phyloP scores from a whole-genome alignment of 23 tunicate species.

The Styela plicata region DNA sequence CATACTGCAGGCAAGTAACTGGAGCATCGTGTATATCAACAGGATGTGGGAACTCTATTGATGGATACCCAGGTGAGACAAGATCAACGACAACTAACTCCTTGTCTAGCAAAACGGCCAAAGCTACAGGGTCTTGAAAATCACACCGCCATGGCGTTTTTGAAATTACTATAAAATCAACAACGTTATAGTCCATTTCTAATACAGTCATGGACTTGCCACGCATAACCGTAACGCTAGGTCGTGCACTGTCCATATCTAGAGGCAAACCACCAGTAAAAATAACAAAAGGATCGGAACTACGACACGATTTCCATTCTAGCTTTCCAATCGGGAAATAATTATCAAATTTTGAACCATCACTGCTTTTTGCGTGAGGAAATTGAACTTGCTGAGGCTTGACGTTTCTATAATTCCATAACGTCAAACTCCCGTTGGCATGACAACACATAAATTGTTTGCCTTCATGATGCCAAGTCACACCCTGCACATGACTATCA shows the following conservation, averaged over 20 bases:
- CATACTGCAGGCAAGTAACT: constrained; percentile 67
- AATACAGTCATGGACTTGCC: constrained; percentile 64
- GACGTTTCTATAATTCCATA: constrained; percentile 42
- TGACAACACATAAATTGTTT: constrained; percentile 81
- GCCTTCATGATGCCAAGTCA: constrained; percentile 75
- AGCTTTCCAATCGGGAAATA: constrained; percentile 47
- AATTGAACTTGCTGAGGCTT: constrained; percentile 40
- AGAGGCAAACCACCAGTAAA: constrained; percentile 74
- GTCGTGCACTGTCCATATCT: constrained; percentile 24
- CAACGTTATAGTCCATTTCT: constrained; percentile 75
- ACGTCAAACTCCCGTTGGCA: constrained; percentile 54
- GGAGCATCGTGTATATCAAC: constrained; percentile 87
- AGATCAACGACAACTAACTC: constrained; percentile 79
- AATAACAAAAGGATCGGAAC: constrained; percentile 57
- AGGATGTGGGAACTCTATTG: constrained; percentile 51
- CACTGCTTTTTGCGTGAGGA: constrained; percentile 46
- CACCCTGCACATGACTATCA: constrained; percentile 33
- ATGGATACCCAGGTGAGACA: constrained; percentile 63
- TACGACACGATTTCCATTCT: constrained; percentile 52
- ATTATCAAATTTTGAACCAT: constrained; percentile 30
- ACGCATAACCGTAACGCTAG: constrained; percentile 63
- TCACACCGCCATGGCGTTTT: constrained; percentile 63
- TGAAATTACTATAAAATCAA: constrained; percentile 50
- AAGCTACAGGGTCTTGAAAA: constrained; percentile 74
- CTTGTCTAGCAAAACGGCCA: constrained; percentile 56